Evolutionary conservation across 2,888 invertebrate species (phyloP).

Genomic region (Notodromas monacha): DNA sequence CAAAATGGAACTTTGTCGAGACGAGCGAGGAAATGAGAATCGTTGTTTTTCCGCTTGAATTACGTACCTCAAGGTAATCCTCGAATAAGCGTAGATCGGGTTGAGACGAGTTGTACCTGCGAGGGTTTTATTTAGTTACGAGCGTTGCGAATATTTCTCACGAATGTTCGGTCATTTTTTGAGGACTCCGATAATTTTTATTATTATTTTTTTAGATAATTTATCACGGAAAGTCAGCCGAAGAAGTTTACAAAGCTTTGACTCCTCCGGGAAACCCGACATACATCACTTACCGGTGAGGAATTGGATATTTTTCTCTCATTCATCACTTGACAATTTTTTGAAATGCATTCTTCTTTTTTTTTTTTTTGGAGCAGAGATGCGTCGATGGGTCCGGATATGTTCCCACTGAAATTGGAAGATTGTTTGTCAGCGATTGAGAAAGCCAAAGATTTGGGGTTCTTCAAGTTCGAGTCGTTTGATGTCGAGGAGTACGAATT

Average conservation of each 20-base stretch:
- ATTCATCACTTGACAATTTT: not conserved
- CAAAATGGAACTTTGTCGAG: too few species aligned
- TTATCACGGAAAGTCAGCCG: constrained; percentile 49
- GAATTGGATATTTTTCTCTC: not conserved
- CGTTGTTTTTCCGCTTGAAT: too few species aligned
- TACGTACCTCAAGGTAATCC: too few species aligned
- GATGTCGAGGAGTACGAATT: constrained; percentile 79
- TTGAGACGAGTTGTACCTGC: too few species aligned
- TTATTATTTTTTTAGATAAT: constrained; percentile 31
- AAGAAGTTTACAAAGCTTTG: too few species aligned
- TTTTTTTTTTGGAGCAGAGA: constrained; percentile 39
- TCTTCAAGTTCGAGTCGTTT: constrained; percentile 74
- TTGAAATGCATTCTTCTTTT: not conserved
- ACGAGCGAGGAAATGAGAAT: too few species aligned
- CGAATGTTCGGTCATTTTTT: too few species aligned
- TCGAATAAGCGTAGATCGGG: too few species aligned
- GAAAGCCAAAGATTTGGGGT: constrained; percentile 52
- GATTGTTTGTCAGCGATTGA: constrained; percentile 60
- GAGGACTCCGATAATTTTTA: constrained; percentile 7
- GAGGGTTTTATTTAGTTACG: too few species aligned
- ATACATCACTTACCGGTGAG: constrained; percentile 35
- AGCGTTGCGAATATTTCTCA: too few species aligned
- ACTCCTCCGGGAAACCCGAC: too few species aligned
- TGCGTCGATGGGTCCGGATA: constrained; percentile 60
- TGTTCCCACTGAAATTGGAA: constrained; percentile 53